phyloP scores from a whole-genome alignment of 2,113 vertebrate species.

The Polyodon spathula region DNA sequence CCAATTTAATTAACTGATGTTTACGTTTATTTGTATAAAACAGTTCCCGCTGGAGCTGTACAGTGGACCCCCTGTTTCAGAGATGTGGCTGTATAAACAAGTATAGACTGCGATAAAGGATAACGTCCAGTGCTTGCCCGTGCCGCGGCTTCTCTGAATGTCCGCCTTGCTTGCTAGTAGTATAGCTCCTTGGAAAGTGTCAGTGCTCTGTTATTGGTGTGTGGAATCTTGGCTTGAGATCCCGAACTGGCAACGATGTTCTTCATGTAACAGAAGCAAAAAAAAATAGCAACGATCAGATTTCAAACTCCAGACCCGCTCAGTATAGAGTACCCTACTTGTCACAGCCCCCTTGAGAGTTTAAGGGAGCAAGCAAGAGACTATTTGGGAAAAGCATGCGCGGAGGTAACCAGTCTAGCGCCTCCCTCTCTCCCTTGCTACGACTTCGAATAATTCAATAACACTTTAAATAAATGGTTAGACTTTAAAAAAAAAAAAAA shows the following conservation, averaged over 20 bases:
- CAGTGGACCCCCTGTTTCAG: no score
- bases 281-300: slow-evolving; percentile 24
- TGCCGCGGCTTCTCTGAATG: slow-evolving; percentile 23
- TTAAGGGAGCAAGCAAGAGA: slow-evolving; percentile 21
- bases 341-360: slow-evolving; percentile 33
- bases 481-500: no score
- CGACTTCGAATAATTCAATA: slow-evolving; percentile 8
- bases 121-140: slow-evolving; percentile 1
- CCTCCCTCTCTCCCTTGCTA: slow-evolving; percentile 22
- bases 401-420: slow-evolving; percentile 16
- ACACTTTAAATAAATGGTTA: slow-evolving; percentile 9
- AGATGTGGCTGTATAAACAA: no score
- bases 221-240: slow-evolving; percentile 23
- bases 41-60: no score
- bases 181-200: slow-evolving; percentile 23
- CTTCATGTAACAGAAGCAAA: slow-evolving; percentile 15
- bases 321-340: slow-evolving; percentile 17
- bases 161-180: slow-evolving; percentile 21
- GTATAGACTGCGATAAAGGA: no score
- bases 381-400: slow-evolving; percentile 16
- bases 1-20: no score
- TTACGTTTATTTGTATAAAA: no score
- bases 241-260: slow-evolving; percentile 16
- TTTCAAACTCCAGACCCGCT: slow-evolving; percentile 26
- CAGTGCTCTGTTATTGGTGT: slow-evolving; percentile 10